Evolutionary conservation across 2,797 vertebrate species (phyloP), one percentile per base, ranked within the genome.

Genomic region (Sylvilagus floridanus): DNA sequence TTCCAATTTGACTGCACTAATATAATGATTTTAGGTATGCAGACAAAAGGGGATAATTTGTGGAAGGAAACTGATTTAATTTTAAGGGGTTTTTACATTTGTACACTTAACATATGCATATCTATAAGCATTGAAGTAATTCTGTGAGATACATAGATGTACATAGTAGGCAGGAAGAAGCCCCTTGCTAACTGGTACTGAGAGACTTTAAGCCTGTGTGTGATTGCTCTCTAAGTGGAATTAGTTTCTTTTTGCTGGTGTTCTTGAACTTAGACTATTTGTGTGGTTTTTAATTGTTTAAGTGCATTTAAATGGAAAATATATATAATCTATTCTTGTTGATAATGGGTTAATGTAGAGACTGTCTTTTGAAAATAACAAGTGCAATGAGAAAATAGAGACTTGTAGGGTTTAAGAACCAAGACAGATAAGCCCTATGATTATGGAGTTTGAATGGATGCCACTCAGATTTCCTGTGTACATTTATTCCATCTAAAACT

Each of bases 11-110:
- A 94, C 66, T 90, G 42, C 30, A 91, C 92, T 95, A 84, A 88
- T 95, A 28, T 90, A 96, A 92, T 68, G 52, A 94, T 89, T 95
- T 91, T 84, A 93, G 94, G 22, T 60, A 91, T 92, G 50, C 6
- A 78, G 19, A 73, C 32, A 16, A 93, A 86, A 60, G 93, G 57
- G 28, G n/a, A 71, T 28, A 79, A n/a, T 94, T 96, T 88, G 72
- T 83, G 52, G 30, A 5, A 2, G 8, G 42, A 95, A 32, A 6
- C 0, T 66, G 79, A 94, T 84, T 96, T 50, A 91, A 69, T 93
- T 97, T 91, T 93, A 88, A 73, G 78, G 78, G 92, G 78, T 22
- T 96, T 94, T 96, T 90, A 84, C 93, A 88, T 82, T 91, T 93
- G 30, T 88, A 21, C 83, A 57, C 91, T 96, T 95, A 91, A 71